Evolutionary conservation across 1,140 invertebrate genomes (phyloP).

Genomic region (Bombus waltoni): DNA sequence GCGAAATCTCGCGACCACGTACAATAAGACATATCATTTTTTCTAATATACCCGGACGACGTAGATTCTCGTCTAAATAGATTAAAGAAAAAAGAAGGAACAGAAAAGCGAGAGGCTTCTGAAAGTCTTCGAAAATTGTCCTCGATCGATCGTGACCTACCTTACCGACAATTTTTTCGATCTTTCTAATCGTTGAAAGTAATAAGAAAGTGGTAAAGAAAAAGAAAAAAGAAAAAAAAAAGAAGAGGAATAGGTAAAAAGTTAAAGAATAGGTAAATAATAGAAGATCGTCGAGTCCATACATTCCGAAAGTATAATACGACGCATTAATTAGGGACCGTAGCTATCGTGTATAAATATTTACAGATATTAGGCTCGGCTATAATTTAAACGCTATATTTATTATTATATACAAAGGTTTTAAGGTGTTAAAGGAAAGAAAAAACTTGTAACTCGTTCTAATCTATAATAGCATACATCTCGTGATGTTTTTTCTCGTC

Average conservation of each 20-base stretch:
- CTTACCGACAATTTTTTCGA: neutral
- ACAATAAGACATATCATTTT: slow-evolving; percentile 51
- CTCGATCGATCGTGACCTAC: neutral
- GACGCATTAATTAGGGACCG: slow-evolving; percentile 39
- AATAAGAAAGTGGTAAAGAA: neutral
- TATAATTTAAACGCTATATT: slow-evolving; percentile 56
- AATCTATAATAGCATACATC: slow-evolving; percentile 8
- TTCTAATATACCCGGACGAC: slow-evolving; percentile 7
- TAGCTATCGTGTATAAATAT: slow-evolving; percentile 34
- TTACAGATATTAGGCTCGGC: slow-evolving; percentile 46
- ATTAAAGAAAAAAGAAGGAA: neutral
- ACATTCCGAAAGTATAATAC: slow-evolving; percentile 61
- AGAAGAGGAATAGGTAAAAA: neutral
- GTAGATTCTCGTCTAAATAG: neutral
- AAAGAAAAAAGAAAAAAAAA: neutral
- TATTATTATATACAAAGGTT: slow-evolving; percentile 39
- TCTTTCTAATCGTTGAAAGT: slow-evolving; percentile 11
- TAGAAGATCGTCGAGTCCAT: slow-evolving; percentile 41
- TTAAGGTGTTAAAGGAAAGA: neutral
- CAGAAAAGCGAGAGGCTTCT: neutral
- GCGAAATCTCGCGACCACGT: slow-evolving; percentile 36
- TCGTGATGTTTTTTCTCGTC: slow-evolving; percentile 45
- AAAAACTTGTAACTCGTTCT: slow-evolving; percentile 13
- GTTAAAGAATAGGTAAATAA: neutral
- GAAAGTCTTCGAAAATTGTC: neutral